phyloP scores from a whole-genome alignment of 2,888 invertebrate species.

The Pseudolycoriella hygida region DNA sequence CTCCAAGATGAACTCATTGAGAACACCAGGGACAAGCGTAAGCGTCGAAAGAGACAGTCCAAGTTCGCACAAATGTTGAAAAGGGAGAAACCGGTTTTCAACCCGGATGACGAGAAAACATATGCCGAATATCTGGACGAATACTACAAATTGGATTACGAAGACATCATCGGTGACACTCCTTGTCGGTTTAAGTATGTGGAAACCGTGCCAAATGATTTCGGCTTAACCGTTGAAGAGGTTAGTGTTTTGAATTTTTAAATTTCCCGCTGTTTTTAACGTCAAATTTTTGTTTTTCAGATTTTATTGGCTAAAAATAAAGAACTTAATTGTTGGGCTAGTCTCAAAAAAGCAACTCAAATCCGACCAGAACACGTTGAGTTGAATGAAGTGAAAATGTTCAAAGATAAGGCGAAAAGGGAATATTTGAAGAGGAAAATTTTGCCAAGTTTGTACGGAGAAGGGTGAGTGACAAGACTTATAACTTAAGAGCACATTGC shows the following conservation, averaged over 20 bases:
- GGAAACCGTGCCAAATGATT: slow-evolving; percentile 74
- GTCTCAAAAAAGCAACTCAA: slow-evolving; percentile 71
- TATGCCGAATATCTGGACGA: slow-evolving; percentile 85
- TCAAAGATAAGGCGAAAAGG: slow-evolving; percentile 54
- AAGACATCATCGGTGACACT: slow-evolving; percentile 82
- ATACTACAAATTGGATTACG: slow-evolving; percentile 88
- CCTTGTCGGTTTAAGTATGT: slow-evolving; percentile 89
- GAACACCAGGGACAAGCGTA: slow-evolving; percentile 36
- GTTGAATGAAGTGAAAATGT: slow-evolving; percentile 58
- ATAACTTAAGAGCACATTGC: background rate
- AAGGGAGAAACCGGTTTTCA: slow-evolving; percentile 65
- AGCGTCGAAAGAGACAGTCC: slow-evolving; percentile 47
- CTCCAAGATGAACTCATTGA: slow-evolving; percentile 39
- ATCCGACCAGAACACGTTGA: slow-evolving; percentile 62
- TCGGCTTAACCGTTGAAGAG: slow-evolving; percentile 81
- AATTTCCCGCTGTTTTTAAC: background rate
- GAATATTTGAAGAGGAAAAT: slow-evolving; percentile 56
- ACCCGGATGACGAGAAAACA: slow-evolving; percentile 53
- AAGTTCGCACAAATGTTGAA: slow-evolving; percentile 56
- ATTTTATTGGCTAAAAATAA: slow-evolving; percentile 81
- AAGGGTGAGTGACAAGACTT: slow-evolving; percentile 18
- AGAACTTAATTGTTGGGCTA: slow-evolving; percentile 91
- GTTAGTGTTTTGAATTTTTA: slow-evolving; percentile 30
- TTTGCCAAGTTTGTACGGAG: slow-evolving; percentile 55
- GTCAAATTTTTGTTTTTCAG: slow-evolving; percentile 30